Evolutionary conservation across 2,113 vertebrate species (phyloP).

Genomic region (Gadus macrocephalus): DNA sequence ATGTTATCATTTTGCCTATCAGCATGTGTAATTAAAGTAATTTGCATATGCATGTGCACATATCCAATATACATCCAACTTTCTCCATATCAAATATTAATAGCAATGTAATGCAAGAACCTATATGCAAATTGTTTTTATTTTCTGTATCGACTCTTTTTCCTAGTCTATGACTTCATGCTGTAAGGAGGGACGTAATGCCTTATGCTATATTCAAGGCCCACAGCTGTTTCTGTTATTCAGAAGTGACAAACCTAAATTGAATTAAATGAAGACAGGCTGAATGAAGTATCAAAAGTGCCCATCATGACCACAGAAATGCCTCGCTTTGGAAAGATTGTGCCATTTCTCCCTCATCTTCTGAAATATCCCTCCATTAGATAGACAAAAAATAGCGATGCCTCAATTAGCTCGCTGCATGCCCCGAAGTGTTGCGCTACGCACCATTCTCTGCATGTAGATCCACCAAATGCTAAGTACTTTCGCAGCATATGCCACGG

Average conservation of each 20-base stretch:
- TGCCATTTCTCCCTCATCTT: conserved; percentile 21
- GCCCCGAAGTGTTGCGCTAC: conserved; percentile 72
- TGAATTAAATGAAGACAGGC: neutral
- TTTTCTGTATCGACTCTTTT: neutral
- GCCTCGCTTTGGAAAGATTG: neutral
- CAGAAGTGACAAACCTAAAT: neutral
- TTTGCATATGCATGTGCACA: conserved; percentile 71
- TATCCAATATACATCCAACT: conserved; percentile 50
- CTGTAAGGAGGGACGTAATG: too few species aligned
- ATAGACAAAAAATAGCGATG: conserved; percentile 44
- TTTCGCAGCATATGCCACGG: conserved; percentile 87
- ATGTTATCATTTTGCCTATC: conserved; percentile 74
- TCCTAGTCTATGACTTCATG: neutral
- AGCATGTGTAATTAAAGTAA: conserved; percentile 75
- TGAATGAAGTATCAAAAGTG: conserved; percentile 8
- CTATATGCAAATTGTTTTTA: neutral
- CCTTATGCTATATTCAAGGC: too few species aligned
- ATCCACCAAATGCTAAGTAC: conserved; percentile 87
- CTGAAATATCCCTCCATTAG: conserved; percentile 57
- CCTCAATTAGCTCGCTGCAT: conserved; percentile 69
- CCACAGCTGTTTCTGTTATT: neutral
- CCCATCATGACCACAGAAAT: conserved; percentile 2
- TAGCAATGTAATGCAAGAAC: conserved; percentile 1
- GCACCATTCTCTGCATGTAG: conserved; percentile 74
- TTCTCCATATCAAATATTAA: conserved; percentile 59